Conservation (phyloP, 2,888 invertebrate species). For the Pemphredon lugubris region DNA sequence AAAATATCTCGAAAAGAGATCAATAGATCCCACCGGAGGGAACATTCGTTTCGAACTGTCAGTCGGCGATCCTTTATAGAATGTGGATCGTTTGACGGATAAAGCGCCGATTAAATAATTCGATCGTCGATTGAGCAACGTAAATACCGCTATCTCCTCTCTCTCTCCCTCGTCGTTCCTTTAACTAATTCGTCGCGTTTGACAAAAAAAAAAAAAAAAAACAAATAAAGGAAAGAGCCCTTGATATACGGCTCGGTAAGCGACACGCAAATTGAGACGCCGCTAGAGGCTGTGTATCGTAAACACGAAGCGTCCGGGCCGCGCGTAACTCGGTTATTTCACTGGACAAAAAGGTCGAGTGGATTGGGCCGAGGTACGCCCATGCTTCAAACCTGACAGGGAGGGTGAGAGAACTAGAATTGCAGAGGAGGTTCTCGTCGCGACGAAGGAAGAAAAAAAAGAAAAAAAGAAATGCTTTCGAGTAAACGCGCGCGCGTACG, state of each 20-base stretch:
- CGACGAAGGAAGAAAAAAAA: constrained; percentile 19
- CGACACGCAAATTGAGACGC: not conserved
- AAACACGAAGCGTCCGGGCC: not conserved
- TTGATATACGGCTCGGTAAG: not conserved
- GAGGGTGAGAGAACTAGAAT: constrained; percentile 5
- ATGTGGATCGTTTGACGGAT: not conserved
- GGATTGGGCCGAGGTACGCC: not conserved
- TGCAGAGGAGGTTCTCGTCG: constrained; percentile 8
- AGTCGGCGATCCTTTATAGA: not conserved
- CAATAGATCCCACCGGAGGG: not conserved
- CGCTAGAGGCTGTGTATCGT: not conserved
- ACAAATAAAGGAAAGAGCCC: not conserved
- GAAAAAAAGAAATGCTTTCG: constrained; percentile 14
- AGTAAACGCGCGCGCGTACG: not conserved
- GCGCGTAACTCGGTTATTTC: not conserved
- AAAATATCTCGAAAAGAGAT: constrained; percentile 13
- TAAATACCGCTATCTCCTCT: too few species aligned
- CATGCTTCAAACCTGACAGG: constrained; percentile 13
- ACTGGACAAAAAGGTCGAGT: constrained; percentile 3
- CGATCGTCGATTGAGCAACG: not conserved
- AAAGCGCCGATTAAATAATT: not conserved
- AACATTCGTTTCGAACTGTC: constrained; percentile 7
- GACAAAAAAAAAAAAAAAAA: not conserved
- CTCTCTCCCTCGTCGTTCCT: too few species aligned
- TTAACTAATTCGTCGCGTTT: too few species aligned